Evolutionary conservation across 2,888 invertebrate species (phyloP).

Genomic region (Alviniconcha strummeri): DNA sequence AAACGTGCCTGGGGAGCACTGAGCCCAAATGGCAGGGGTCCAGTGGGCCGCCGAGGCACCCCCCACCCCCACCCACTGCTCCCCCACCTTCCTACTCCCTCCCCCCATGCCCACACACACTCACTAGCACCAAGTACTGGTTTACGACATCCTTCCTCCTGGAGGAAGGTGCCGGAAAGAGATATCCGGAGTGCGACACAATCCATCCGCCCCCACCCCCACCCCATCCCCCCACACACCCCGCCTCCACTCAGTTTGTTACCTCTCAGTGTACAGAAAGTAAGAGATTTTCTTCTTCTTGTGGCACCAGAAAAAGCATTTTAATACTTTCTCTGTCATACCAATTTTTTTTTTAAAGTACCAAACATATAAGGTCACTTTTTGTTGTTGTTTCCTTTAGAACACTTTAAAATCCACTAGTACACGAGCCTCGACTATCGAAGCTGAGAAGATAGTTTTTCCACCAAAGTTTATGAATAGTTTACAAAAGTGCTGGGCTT

Average conservation of each 20-base stretch:
- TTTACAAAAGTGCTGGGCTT: not conserved
- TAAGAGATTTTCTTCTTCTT: too few species aligned
- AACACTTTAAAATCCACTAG: too few species aligned
- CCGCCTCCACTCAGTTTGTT: not conserved
- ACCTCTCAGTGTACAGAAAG: not conserved
- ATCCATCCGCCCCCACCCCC: not conserved
- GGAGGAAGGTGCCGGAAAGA: not conserved
- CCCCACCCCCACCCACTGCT: not conserved
- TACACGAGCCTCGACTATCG: too few species aligned
- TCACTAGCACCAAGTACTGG: not conserved
- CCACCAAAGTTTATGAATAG: too few species aligned
- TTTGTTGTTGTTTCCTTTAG: not conserved
- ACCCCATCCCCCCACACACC: slow-evolving; percentile 1
- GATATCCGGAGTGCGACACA: not conserved
- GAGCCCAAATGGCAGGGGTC: not conserved
- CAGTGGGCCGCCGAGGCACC: not conserved
- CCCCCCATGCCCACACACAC: not conserved
- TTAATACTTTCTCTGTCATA: too few species aligned
- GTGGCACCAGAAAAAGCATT: too few species aligned
- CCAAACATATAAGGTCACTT: not conserved
- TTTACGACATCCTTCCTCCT: too few species aligned
- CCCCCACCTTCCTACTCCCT: not conserved
- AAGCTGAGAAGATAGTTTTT: too few species aligned
- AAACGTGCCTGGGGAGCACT: not conserved
- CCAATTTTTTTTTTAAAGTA: too few species aligned